Evolutionary conservation across 2,888 invertebrate genomes (phyloP).

Genomic region (Plebejus anna): DNA sequence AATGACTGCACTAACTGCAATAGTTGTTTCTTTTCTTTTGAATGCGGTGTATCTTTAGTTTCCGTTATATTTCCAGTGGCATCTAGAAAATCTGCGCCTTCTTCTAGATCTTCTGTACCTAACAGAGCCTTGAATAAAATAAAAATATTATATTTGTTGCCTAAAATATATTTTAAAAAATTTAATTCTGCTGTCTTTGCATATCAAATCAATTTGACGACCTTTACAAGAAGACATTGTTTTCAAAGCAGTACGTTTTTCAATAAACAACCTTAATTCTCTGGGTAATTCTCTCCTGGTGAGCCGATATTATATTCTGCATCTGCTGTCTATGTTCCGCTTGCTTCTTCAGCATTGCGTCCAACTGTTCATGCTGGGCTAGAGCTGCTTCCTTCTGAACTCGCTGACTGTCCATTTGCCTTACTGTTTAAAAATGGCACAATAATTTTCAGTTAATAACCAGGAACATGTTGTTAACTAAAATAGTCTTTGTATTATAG

Average conservation of each 20-base stretch:
- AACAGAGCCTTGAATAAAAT: conserved; percentile 53
- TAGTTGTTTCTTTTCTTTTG: conserved; percentile 62
- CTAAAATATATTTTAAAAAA: background rate
- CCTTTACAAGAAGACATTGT: too few species aligned
- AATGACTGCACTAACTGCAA: conserved; percentile 73
- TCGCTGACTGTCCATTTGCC: conserved; percentile 67
- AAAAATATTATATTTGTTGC: too few species aligned
- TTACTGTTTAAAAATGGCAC: conserved; percentile 45
- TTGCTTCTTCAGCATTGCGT: conserved; percentile 75
- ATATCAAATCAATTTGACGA: too few species aligned
- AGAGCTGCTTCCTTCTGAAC: conserved; percentile 74
- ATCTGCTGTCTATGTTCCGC: conserved; percentile 78
- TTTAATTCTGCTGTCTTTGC: too few species aligned
- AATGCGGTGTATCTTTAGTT: conserved; percentile 52
- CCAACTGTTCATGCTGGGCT: conserved; percentile 77
- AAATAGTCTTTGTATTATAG: too few species aligned
- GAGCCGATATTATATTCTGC: conserved; percentile 79
- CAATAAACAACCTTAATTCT: conserved; percentile 72
- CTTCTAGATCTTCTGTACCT: conserved; percentile 47
- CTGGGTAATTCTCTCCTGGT: conserved; percentile 81
- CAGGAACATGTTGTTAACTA: too few species aligned
- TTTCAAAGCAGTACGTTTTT: too few species aligned
- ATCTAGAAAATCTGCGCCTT: conserved; percentile 39
- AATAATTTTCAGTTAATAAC: background rate
- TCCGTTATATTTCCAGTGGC: conserved; percentile 45